A percentile compares a stretch with the other conserved stretches of the same genome.
phyloP scores from a whole-genome alignment of 2,797 vertebrate genomes.

The Avahi laniger region DNA sequence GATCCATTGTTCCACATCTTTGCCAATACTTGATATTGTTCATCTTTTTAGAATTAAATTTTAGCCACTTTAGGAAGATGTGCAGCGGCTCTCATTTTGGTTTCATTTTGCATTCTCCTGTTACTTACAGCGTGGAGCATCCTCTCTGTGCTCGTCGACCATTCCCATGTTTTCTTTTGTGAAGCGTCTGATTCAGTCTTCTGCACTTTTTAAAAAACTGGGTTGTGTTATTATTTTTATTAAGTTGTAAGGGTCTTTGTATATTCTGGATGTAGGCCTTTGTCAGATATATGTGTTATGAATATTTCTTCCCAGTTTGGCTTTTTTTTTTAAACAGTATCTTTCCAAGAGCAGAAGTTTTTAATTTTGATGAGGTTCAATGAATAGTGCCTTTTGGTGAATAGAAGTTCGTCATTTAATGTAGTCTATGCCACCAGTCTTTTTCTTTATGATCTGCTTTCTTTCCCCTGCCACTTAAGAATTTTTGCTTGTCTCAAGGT shows the following conservation, averaged over 20 bases:
- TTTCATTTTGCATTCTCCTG: not conserved
- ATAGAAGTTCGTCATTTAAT: not conserved
- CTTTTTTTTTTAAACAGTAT: not conserved
- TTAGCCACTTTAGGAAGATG: rapidly evolving
- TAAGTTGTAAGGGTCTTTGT: not conserved
- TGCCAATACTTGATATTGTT: not conserved
- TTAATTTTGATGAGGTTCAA: not conserved
- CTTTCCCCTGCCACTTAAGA: not conserved
- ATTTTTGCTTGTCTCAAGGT: not conserved
- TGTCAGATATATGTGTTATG: not conserved
- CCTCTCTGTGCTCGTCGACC: not conserved
- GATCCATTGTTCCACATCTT: rapidly evolving
- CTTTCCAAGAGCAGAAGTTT: not conserved
- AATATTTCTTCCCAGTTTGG: not conserved
- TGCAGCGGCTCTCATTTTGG: not conserved
- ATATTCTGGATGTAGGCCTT: not conserved
- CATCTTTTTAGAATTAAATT: not conserved
- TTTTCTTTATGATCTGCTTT: not conserved
- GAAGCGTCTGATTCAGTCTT: not conserved
- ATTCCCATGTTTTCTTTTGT: not conserved
- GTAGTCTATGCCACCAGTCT: not conserved
- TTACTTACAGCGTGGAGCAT: not conserved
- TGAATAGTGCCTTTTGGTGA: not conserved
- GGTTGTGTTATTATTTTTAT: not conserved
- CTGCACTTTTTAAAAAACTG: not conserved